Evolutionary conservation across 2,113 vertebrate species (phyloP).

Genomic region (Myotis lucifugus): DNA sequence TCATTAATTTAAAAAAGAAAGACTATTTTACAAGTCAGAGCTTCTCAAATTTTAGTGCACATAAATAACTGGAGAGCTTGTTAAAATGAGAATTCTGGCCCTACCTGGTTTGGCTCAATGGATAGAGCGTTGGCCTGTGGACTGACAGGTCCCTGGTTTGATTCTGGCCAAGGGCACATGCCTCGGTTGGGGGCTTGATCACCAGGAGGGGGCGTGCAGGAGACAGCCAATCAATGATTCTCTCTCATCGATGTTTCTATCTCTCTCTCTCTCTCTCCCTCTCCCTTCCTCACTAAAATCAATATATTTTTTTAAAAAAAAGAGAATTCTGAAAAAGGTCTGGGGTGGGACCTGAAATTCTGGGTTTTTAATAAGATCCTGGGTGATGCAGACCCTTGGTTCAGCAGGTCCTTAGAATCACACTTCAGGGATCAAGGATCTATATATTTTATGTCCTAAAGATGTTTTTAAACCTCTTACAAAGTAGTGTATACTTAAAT

Average conservation of each 20-base stretch:
- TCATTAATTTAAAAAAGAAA: background rate
- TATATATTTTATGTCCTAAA: constrained; percentile 32
- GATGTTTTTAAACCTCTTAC: background rate
- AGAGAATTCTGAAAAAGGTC: background rate
- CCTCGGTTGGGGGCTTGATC: no score
- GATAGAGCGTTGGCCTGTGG: no score
- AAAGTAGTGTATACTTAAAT: background rate
- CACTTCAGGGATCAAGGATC: constrained; percentile 36
- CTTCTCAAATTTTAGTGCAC: constrained; percentile 45
- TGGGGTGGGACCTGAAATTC: background rate
- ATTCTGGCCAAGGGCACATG: no score
- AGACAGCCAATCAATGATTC: no score
- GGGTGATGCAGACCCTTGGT: background rate
- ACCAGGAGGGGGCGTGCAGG: no score
- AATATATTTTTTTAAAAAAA: background rate
- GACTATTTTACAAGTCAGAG: background rate
- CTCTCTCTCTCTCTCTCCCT: no score
- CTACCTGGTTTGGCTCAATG: no score
- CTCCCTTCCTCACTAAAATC: no score
- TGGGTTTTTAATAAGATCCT: constrained; percentile 15
- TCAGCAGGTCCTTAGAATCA: constrained; percentile 26
- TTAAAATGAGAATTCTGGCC: constrained; percentile 42
- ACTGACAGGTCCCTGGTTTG: no score
- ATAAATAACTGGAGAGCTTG: background rate
- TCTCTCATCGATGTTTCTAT: no score